A percentile compares a stretch with the other conserved stretches of the same genome.
Conservation (phyloP, 2,797 vertebrate genomes). For the Furcifer pardalis region DNA sequence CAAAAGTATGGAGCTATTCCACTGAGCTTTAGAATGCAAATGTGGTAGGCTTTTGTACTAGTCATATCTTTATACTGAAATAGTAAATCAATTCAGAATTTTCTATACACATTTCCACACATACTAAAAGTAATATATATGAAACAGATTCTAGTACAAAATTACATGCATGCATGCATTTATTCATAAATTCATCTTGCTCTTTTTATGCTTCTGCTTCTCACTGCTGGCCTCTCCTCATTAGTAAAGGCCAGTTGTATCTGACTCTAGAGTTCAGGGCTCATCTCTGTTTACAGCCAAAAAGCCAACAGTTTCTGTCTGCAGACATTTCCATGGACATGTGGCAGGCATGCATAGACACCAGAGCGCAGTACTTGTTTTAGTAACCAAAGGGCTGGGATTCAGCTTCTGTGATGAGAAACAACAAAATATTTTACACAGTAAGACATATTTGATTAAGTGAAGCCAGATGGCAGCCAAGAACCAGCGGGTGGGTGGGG, state of each 20-base stretch:
- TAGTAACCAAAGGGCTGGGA: conserved; percentile 48
- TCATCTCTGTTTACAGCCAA: no score
- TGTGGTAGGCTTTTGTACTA: background rate
- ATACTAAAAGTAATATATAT: background rate
- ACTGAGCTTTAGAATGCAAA: background rate
- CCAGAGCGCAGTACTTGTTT: conserved; percentile 20
- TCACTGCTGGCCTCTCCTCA: conserved; percentile 21
- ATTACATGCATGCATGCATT: background rate
- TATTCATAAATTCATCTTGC: no score
- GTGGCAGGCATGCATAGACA: conserved; percentile 6
- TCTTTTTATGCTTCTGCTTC: background rate
- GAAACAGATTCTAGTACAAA: background rate
- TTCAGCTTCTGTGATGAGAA: conserved; percentile 33
- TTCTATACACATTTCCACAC: background rate
- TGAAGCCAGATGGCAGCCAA: conserved; percentile 70
- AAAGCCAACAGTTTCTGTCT: no score
- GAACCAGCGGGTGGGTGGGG: conserved; percentile 17
- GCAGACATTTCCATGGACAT: no score
- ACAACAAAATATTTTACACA: background rate
- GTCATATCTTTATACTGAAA: no score
- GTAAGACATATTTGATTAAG: conserved; percentile 54
- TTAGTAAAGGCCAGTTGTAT: no score
- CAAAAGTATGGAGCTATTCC: no score
- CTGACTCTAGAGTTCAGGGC: no score
- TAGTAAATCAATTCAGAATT: background rate